These are phyloP conservation scores for Spodoptera exigua DNA, from an alignment of 2,888 invertebrate genomes.

Conservation along the genomic window DNA sequence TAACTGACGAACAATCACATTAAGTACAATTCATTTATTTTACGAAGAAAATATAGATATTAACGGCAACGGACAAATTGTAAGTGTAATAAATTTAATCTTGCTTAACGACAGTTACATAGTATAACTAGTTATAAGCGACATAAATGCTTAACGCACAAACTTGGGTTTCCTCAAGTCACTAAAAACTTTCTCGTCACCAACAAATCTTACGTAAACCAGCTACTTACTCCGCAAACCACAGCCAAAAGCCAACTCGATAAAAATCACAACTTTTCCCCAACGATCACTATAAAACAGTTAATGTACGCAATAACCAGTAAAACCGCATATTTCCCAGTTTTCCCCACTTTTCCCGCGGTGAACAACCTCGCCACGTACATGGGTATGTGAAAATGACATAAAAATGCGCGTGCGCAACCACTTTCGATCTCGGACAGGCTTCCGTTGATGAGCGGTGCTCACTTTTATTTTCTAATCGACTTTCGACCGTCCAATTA, in stretches of 20 bases:
- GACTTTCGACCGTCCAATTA: constrained; percentile 60
- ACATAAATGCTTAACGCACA: constrained; percentile 6
- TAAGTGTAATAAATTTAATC: no score
- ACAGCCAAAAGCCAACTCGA: constrained; percentile 40
- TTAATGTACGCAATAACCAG: constrained; percentile 48
- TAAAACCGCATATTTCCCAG: constrained; percentile 55
- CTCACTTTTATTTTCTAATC: constrained; percentile 64
- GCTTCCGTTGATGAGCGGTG: constrained; percentile 65
- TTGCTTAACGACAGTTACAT: no score
- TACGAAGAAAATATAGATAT: no score
- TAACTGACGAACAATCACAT: no score
- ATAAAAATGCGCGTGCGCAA: constrained; percentile 66
- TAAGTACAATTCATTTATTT: no score
- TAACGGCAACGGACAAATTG: no score
- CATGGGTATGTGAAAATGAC: constrained; percentile 73
- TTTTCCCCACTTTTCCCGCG: constrained; percentile 60
- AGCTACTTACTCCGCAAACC: constrained; percentile 33
- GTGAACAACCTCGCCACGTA: constrained; percentile 53
- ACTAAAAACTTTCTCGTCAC: constrained; percentile 38
- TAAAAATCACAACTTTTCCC: constrained; percentile 55
- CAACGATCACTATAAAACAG: constrained; percentile 36
- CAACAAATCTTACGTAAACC: constrained; percentile 38
- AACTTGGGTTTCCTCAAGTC: constrained; percentile 20
- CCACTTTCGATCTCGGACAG: constrained; percentile 72
- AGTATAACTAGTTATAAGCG: not conserved